Evolutionary conservation across 2,113 vertebrate species (phyloP), one percentile per base, ranked within the genome.

Genomic region (Boleophthalmus pectinirostris): DNA sequence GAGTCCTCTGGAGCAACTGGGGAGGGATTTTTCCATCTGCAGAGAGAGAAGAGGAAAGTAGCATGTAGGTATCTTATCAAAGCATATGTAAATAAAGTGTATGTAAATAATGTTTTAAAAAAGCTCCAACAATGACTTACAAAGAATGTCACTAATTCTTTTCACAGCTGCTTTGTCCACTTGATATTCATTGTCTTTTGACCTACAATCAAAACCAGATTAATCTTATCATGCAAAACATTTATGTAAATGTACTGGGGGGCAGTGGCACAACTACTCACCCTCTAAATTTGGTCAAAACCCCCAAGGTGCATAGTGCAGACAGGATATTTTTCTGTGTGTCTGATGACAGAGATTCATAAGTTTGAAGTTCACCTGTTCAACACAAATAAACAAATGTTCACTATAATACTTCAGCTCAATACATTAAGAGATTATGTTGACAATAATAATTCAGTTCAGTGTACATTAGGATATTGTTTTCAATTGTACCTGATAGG

Each of bases 281-380:
- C 97, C 3, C 74, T 90, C 91, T 95, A 63, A 75, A 88, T 90
- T 91, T 96, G 23, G 91, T 92, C 51, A 93, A 76, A 12, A 86
- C 91, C 1, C 91, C 89, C 15, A 97, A 88, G 47, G 95, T 89
- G 49, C 93, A 87, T 65, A 97, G 93, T 45, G 95, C 91, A 15
- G 93, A 82, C 75, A 98, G 78, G 74, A 92, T 92, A 47, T 99
- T 99, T 80, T 96, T 98, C 74, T 97, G 96, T 35, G 92, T 84
- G 73, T 99, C 96, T 0, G 95, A 96, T 23, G 98, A 99, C 18
- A 99, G 88, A 0, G 92, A 93, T 69, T 99, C 96, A 0, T 96
- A 95, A 79, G 96, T 96, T 45, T 90, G 83, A 0, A 92, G 94
- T 60, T 87, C 84, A 61, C 94, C 97, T 99, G 38, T 18, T 43